Conservation (phyloP, 2,113 vertebrate genomes). For the Delphinus delphis region DNA sequence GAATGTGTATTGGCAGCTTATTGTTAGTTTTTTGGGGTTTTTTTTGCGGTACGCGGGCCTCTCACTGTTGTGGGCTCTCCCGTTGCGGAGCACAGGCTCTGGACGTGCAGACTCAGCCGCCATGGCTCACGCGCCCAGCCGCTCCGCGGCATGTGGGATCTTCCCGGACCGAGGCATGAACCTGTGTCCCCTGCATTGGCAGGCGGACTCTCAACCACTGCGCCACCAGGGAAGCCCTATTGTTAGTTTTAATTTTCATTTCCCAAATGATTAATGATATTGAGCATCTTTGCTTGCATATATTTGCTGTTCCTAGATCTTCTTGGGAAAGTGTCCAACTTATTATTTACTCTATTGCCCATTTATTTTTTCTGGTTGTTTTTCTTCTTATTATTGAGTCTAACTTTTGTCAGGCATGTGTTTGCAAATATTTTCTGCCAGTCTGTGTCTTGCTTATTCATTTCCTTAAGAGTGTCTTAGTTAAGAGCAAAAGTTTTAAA, state of each 20-base stretch:
- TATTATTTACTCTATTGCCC: background rate
- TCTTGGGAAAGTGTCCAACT: background rate
- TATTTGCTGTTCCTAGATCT: background rate
- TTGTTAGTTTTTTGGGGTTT: background rate
- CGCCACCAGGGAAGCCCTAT: background rate
- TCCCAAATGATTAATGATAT: background rate
- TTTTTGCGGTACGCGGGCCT: no score
- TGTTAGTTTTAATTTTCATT: background rate
- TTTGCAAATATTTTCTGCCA: conserved; percentile 8
- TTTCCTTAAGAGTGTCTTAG: background rate
- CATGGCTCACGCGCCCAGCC: no score
- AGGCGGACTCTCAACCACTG: no score
- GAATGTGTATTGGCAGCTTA: background rate
- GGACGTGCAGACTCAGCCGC: fast-evolving
- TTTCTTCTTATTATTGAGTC: background rate
- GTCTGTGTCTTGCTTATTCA: background rate
- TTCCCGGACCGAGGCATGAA: no score
- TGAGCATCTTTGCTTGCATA: background rate
- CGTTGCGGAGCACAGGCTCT: no score
- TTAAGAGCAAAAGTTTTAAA: background rate
- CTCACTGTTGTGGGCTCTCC: no score
- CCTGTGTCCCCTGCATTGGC: fast-evolving
- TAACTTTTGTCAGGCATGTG: background rate
- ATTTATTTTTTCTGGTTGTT: background rate
- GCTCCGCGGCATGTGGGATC: no score